Base-by-base conservation (phyloP, 2,888 invertebrate species). In the Caenorhabditis doughertyi region DNA sequence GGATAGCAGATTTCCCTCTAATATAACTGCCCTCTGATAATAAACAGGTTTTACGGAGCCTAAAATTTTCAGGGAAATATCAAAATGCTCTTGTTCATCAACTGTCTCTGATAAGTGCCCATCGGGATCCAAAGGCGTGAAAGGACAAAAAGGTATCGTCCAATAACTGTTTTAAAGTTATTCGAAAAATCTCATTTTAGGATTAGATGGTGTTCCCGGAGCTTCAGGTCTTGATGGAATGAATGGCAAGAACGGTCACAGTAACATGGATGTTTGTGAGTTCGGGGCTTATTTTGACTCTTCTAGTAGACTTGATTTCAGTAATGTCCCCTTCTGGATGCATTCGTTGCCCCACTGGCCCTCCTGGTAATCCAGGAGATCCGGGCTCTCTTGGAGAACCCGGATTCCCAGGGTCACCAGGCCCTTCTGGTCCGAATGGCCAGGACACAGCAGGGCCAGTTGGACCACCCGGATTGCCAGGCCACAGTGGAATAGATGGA, bases 311-410 rank as follows among this genome's bases (percentile, higher is more conserved):
- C 11, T 21, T 9, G 11, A 9, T 56, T 56, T 18, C 47, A 60
- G 62, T 32, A 23, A 70, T 72, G 51, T 67, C 79, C 0, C 58
- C 65, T n/a, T 49, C 58, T 13, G 79, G 79, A 13, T 79, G 79
- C 51, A 79, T 79, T 16, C 56, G 53, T 8, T 79, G 79, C 25
- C 79, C 72, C 1, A 27, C 58, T 21, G 79, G 79, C 21, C 72
- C 67, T 13, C 55, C 65, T 1, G 79, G 79, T 1, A 4, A 13
- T 1, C 79, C 65, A 4, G 79, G 79, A 16, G 51, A 51, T 44
- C 42, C 27, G 0, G 79, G 79, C 1, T 13, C 25, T 1, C 72
- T 58, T 13, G 79, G 79, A 16, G 49, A 51, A 42, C 49, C 35
- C 0, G 79, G 79, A 13, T 25, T 27, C 39, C 42, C 68, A 3